A percentile compares a stretch with the other conserved stretches of the same genome.
Conservation (phyloP, 2,888 invertebrate genomes). For the Mechanitis mazaeus region DNA sequence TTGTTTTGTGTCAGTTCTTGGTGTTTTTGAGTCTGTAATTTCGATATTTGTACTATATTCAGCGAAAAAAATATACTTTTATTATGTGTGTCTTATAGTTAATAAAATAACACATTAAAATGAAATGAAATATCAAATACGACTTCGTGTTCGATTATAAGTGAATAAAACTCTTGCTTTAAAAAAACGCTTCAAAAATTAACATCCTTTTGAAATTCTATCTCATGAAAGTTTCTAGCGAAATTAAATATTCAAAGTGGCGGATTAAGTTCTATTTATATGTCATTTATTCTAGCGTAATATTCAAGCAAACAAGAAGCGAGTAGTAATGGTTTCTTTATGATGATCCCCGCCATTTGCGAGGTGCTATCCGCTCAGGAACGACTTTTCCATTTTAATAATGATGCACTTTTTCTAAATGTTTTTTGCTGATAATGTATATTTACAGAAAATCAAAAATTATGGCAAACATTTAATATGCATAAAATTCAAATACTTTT, state of each 20-base stretch:
- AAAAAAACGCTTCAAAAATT: neutral
- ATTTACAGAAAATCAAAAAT: no score
- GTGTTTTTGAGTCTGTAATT: no score
- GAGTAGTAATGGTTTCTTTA: slow-evolving; percentile 15
- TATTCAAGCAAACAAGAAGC: slow-evolving; percentile 15
- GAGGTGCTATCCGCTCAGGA: slow-evolving; percentile 11
- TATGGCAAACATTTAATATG: no score
- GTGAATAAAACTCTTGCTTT: neutral
- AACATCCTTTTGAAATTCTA: neutral
- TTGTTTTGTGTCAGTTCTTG: no score
- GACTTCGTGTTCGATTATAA: neutral
- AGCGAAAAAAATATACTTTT: no score
- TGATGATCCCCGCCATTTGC: slow-evolving; percentile 19
- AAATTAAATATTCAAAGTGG: slow-evolving; percentile 3
- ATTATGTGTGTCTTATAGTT: no score
- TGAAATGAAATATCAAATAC: neutral
- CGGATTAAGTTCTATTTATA: slow-evolving; percentile 15
- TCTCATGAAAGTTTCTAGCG: neutral
- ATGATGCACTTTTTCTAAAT: slow-evolving; percentile 7
- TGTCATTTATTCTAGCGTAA: slow-evolving; percentile 9
- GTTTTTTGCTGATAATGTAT: neutral
- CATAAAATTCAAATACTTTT: no score
- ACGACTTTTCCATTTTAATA: slow-evolving; percentile 12
- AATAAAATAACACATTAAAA: no score
- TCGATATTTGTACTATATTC: no score